A percentile compares a stretch with the other conserved stretches of the same genome.
Evolutionary conservation across 2,888 invertebrate genomes (phyloP).

Genomic region (Hydraecia micacea): DNA sequence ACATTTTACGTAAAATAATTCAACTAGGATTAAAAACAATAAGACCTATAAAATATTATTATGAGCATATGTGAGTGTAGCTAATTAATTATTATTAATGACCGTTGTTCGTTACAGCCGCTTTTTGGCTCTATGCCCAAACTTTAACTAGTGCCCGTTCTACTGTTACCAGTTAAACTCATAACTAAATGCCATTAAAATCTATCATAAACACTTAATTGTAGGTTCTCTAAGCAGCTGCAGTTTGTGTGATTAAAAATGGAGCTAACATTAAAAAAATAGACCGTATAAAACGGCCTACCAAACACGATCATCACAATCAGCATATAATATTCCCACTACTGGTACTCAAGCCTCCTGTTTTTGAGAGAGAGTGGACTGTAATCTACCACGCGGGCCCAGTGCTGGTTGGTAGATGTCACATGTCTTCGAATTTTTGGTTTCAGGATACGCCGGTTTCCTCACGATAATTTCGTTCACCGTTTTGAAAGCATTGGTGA

Average conservation of each 20-base stretch:
- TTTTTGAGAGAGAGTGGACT: too few species aligned
- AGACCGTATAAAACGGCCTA: background rate
- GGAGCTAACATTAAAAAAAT: background rate
- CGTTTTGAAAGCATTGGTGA: too few species aligned
- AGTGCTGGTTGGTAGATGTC: too few species aligned
- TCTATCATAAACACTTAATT: slow-evolving; percentile 10
- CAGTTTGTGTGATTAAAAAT: background rate
- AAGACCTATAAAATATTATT: slow-evolving; percentile 24
- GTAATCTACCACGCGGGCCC: too few species aligned
- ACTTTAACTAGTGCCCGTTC: background rate
- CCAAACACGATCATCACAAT: background rate
- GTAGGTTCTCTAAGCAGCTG: background rate
- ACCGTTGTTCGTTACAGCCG: slow-evolving; percentile 29
- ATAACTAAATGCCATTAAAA: slow-evolving; percentile 20
- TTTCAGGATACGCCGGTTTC: too few species aligned
- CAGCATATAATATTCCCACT: too few species aligned
- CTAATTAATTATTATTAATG: slow-evolving; percentile 43
- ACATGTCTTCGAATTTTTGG: too few species aligned
- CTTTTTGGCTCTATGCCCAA: slow-evolving; percentile 41
- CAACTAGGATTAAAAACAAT: slow-evolving; percentile 19
- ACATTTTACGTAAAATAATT: background rate
- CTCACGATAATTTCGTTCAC: too few species aligned
- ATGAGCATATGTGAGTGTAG: background rate
- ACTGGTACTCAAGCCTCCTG: too few species aligned
- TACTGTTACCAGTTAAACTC: slow-evolving; percentile 9